Percentiles rank a stretch among this genome's conserved stretches.
Conservation (phyloP, 2,888 invertebrate species). For the Oasisia sp. region DNA sequence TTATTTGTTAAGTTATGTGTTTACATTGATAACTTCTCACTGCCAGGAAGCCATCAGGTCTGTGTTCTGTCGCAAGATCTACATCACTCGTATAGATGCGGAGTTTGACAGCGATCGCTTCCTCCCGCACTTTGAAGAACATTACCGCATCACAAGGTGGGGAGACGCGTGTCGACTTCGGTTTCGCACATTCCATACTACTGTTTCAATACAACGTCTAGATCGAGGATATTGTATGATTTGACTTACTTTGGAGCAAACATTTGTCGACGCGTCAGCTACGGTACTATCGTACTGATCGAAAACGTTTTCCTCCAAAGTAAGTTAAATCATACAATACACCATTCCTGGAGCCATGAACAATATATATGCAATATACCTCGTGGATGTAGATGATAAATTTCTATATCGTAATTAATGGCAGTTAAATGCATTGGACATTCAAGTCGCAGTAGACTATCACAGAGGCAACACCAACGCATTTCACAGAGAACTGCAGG, state of each 20-base stretch:
- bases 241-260: no score
- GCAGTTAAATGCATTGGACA: background rate
- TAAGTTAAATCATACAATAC: no score
- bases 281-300: no score
- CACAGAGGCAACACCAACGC: background rate
- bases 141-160: background rate
- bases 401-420: background rate
- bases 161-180: background rate
- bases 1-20: background rate
- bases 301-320: no score
- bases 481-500: background rate
- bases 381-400: background rate
- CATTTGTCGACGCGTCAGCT: no score
- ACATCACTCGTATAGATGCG: background rate
- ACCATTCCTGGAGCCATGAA: no score
- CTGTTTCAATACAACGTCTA: background rate
- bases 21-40: background rate
- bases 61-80: background rate
- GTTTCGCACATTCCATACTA: background rate
- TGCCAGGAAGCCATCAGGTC: background rate
- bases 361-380: no score
- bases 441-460: background rate
- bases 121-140: background rate
- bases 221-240: no score
- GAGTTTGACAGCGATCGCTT: background rate